Evolutionary conservation across 2,797 vertebrate genomes (phyloP).

Genomic region (Margarornis squamiger): DNA sequence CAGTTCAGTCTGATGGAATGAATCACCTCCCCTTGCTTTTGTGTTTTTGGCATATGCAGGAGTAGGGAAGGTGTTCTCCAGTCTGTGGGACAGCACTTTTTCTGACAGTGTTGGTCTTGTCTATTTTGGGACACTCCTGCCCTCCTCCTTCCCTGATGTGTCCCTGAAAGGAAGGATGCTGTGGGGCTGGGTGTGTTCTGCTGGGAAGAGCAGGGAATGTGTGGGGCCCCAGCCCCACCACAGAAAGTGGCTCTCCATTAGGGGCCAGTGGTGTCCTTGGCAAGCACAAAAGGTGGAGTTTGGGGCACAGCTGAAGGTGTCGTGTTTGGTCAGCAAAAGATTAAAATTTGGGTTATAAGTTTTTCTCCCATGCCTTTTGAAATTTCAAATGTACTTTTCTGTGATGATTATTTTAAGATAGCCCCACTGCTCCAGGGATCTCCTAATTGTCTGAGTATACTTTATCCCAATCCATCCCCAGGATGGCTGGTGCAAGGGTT

Average conservation of each 20-base stretch:
- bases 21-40: background rate
- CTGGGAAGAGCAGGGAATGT: background rate
- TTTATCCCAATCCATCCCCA: background rate
- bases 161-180: background rate
- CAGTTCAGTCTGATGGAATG: background rate
- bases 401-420: background rate
- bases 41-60: background rate
- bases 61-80: background rate
- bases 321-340: background rate
- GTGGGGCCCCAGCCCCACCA: too few relatives aligned
- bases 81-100: background rate
- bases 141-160: fast-evolving
- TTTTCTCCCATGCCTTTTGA: background rate
- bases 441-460: background rate
- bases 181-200: background rate
- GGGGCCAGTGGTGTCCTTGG: background rate
- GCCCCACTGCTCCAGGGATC: background rate
- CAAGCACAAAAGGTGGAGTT: background rate
- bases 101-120: background rate
- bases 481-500: background rate
- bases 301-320: background rate
- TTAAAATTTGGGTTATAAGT: background rate
- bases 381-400: background rate
- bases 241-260: background rate
- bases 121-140: background rate